A percentile compares a stretch with the other conserved stretches of the same genome.
Conservation (phyloP, 2,113 vertebrate species). For the Clarias magur region DNA sequence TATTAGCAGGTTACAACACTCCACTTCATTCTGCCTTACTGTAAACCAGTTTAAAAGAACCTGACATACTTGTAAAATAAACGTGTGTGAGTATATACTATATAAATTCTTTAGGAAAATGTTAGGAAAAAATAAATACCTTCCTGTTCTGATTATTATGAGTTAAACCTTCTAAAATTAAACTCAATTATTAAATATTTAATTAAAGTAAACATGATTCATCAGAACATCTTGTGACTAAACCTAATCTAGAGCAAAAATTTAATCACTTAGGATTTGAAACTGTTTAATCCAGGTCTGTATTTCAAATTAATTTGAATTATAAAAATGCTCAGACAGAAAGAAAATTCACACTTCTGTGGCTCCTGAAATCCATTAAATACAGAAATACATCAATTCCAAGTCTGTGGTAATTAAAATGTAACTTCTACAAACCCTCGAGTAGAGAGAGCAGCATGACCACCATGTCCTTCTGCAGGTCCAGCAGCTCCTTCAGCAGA, state of each 20-base stretch:
- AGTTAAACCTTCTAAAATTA: no score
- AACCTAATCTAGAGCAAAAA: neutral
- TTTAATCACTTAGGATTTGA: no score
- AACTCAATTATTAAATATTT: neutral
- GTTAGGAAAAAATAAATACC: neutral
- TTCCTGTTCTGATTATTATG: neutral
- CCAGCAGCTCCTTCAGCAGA: constrained; percentile 91
- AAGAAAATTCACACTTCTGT: neutral
- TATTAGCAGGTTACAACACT: neutral
- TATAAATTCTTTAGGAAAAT: no score
- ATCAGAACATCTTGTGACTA: neutral
- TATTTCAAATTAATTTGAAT: neutral
- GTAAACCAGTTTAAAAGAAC: neutral
- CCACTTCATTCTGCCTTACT: neutral
- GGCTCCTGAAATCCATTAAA: neutral
- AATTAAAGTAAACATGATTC: neutral
- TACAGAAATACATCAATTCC: neutral
- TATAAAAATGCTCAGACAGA: neutral
- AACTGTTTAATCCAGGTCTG: no score
- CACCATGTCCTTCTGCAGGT: constrained; percentile 97
- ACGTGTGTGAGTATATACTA: neutral
- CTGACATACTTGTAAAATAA: neutral
- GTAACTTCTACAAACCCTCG: constrained; percentile 73
- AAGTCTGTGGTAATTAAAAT: neutral
- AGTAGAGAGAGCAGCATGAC: constrained; percentile 93